These are phyloP conservation scores for Xanthia togata DNA, from an alignment of 2,888 invertebrate species.

Conservation along the genomic window DNA sequence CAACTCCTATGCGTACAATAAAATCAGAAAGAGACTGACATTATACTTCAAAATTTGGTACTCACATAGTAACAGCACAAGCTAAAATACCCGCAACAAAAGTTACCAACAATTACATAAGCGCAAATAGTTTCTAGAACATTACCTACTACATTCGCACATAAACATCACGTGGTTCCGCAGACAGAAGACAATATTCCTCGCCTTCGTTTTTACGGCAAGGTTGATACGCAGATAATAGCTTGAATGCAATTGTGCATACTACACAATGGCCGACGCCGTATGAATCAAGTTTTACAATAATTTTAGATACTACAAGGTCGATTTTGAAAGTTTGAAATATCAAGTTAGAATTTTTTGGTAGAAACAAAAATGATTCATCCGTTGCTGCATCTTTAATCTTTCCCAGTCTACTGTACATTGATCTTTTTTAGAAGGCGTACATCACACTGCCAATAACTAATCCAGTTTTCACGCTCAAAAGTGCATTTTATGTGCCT, in stretches of 20 bases:
- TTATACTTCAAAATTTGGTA: too few species aligned
- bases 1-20: too few species aligned
- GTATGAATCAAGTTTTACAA: conserved; percentile 47
- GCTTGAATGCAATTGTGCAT: conserved; percentile 58
- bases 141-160: conserved; percentile 6
- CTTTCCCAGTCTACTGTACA: neutral
- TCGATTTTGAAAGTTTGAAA: conserved; percentile 57
- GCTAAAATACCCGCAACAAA: neutral
- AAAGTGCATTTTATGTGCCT: too few species aligned
- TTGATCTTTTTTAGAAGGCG: neutral
- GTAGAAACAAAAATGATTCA: neutral
- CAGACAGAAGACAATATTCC: conserved; percentile 40
- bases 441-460: neutral
- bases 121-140: conserved; percentile 20
- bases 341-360: neutral
- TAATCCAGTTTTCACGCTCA: neutral
- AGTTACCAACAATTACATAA: conserved; percentile 37
- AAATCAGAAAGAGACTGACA: too few species aligned
- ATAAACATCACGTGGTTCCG: conserved; percentile 9
- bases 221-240: conserved; percentile 61
- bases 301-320: conserved; percentile 58
- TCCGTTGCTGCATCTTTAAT: neutral
- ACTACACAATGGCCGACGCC: conserved; percentile 42
- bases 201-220: conserved; percentile 47
- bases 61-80: too few species aligned